A percentile compares a stretch with the other conserved stretches of the same genome.
These are phyloP conservation scores for Nycticebus coucang DNA, from an alignment of 2,113 vertebrate genomes.

Conservation along the genomic window DNA sequence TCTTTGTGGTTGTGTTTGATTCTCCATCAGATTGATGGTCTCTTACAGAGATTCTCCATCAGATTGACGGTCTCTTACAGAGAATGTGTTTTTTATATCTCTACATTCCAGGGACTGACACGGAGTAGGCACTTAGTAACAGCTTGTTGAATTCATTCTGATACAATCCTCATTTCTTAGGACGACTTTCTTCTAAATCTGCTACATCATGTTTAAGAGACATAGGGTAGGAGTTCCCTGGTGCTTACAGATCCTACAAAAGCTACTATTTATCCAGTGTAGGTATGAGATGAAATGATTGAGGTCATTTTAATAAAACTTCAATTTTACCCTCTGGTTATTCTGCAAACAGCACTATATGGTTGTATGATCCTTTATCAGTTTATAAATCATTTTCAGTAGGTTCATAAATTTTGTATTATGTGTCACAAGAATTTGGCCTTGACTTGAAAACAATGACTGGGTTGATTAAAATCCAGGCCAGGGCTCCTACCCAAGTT, in stretches of 20 bases:
- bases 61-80: not conserved
- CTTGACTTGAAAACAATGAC: constrained; percentile 39
- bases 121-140: not conserved
- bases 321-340: constrained; percentile 47
- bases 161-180: not conserved
- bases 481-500: not conserved
- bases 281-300: constrained; percentile 26
- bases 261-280: not conserved
- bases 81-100: not conserved
- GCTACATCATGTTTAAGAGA: not conserved
- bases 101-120: not conserved
- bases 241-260: not conserved
- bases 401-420: constrained; percentile 63
- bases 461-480: constrained; percentile 54
- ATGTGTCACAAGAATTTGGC: constrained; percentile 50
- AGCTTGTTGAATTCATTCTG: not conserved
- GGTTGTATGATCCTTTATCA: constrained; percentile 50
- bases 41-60: not conserved
- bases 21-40: not conserved
- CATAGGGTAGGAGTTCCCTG: not conserved
- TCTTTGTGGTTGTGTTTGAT: not conserved
- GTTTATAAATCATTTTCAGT: constrained; percentile 68
- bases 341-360: constrained; percentile 43
- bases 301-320: constrained; percentile 67
- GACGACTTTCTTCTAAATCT: not conserved